These are phyloP conservation scores for Toxotes jaculatrix DNA, from an alignment of 2,113 vertebrate genomes.

Conservation along the genomic window DNA sequence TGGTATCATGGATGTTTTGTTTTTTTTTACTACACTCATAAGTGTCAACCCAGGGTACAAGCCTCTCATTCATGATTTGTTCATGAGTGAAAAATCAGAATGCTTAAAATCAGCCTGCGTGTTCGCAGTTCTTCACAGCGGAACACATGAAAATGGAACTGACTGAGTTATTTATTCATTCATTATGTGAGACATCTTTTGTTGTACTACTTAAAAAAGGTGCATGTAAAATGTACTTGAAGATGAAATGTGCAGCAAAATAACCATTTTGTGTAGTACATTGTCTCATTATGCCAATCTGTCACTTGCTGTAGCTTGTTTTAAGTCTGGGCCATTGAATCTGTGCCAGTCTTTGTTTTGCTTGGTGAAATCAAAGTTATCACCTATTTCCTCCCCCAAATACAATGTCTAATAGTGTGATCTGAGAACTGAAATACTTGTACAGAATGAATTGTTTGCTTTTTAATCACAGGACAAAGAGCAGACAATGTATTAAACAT, in stretches of 20 bases:
- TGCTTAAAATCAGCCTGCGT: neutral
- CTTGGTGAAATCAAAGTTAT: neutral
- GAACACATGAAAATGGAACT: neutral
- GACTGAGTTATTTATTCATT: neutral
- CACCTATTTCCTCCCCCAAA: neutral
- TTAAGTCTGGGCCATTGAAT: neutral
- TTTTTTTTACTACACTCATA: neutral
- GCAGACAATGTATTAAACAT: neutral
- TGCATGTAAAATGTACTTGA: neutral
- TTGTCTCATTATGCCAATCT: neutral
- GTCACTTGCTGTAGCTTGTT: neutral
- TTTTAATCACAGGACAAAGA: slow-evolving; percentile 24
- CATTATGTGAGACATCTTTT: neutral
- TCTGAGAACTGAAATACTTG: neutral
- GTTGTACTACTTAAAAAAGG: neutral
- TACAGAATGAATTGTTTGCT: neutral
- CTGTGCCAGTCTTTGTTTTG: neutral
- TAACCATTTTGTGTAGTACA: neutral
- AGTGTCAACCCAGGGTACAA: neutral
- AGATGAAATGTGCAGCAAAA: neutral
- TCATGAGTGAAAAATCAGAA: neutral
- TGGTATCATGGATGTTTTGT: neutral
- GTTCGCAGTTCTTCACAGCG: neutral
- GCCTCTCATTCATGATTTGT: slow-evolving; percentile 20
- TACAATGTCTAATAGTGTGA: neutral